Percentiles rank a stretch among this genome's conserved stretches.
phyloP scores from a whole-genome alignment of 2,113 vertebrate species.

The Paramormyrops kingsleyae region DNA sequence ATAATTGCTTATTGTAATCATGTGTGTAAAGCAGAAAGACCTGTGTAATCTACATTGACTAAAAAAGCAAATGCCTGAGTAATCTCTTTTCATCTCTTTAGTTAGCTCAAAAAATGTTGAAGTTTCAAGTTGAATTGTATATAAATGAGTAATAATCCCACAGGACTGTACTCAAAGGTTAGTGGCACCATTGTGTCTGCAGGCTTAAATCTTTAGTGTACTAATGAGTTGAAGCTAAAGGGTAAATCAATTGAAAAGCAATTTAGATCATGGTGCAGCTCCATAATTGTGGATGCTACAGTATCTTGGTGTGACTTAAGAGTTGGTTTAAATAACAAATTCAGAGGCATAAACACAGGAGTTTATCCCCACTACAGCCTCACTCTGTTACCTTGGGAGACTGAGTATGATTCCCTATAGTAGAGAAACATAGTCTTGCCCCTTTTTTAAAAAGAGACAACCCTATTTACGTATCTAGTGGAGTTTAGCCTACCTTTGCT shows the following conservation, averaged over 20 bases:
- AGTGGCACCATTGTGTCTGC: conserved; percentile 50
- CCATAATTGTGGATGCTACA: not conserved
- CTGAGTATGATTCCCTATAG: not conserved
- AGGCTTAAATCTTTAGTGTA: conserved; percentile 10
- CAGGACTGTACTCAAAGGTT: conserved; percentile 53
- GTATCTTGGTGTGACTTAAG: conserved; percentile 1
- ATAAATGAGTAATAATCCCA: conserved; percentile 48
- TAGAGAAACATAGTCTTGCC: not conserved
- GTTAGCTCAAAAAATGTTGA: not conserved
- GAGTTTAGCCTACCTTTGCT: not conserved
- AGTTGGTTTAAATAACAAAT: not conserved
- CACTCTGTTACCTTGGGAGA: not conserved
- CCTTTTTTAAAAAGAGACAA: not conserved
- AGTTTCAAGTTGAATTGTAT: conserved; percentile 40
- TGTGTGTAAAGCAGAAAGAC: not conserved
- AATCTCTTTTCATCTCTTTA: not conserved
- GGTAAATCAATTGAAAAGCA: conserved; percentile 21
- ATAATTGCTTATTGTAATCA: not conserved
- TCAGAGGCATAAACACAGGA: not conserved
- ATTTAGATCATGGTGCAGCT: not conserved
- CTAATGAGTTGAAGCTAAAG: conserved; percentile 39
- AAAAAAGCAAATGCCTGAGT: not conserved
- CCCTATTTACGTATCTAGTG: not conserved
- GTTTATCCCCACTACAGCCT: not conserved
- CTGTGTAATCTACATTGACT: not conserved